Evolutionary conservation across 2,888 invertebrate genomes (phyloP), one percentile per base, ranked within the genome.

Genomic region (Platynereis dumerilii): DNA sequence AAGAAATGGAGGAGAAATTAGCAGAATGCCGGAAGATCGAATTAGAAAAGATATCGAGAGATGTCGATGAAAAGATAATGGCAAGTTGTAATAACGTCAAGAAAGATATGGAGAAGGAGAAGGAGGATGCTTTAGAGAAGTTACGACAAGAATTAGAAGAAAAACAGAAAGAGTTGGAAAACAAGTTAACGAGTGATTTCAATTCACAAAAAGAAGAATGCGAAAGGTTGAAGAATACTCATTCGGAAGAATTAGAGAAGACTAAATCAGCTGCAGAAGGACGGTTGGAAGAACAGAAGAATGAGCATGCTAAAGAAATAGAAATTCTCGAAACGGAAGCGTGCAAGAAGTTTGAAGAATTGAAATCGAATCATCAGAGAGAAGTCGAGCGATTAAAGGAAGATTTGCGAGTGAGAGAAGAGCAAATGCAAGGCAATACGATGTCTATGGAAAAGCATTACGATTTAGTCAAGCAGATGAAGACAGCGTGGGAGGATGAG

Each of bases 391-490:
- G 28, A 10, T 24, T 55, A 5, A 55, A 20, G 22, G 55, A 24
- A 27, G 27, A 17, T 2, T 24, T 5, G 24, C 3, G 17, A 27
- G 22, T 27, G n/a, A 17, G 5, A 24, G 55, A 27, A 27, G 55
- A 27, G 22, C 28, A 24, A 10, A 55, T 17, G 55, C 24, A 27
- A 24, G 52, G 48, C 45, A 48, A 48, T 20, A n/a, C 5, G 28
- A 55, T 61, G 45, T 53, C 65, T 45, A 34, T 69, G 45, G 57
- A 60, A 26, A 60, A 66, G n/a, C 63, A 67, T 57, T 88, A 88
- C 60, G 86, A 88, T 66, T 2, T 61, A 20, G 15, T 61, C 1
- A 34, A 20, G 26, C 22, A 74, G 27, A 39, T 76, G 42, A 66
- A 64, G 34, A 64, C 69, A 22, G 70, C 65, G 54, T 72, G 71